Percentiles rank a stretch among this genome's conserved stretches.
These are phyloP conservation scores for Cynopterus sphinx DNA, from an alignment of 2,797 vertebrate species.

Conservation along the genomic window DNA sequence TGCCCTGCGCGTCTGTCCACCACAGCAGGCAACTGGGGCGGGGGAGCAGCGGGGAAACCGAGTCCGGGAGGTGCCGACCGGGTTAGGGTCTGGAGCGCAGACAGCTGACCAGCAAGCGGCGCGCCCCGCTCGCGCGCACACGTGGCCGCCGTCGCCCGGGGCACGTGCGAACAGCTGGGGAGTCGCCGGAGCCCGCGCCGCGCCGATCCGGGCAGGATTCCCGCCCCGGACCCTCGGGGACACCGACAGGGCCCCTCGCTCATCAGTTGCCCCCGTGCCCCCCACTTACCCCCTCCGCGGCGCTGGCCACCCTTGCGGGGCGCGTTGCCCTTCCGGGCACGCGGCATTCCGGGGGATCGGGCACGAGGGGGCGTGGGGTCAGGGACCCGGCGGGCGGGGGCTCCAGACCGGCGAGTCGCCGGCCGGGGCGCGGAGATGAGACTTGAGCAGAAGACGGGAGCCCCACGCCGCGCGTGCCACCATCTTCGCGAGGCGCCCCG, in stretches of 20 bases:
- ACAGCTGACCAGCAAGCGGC: not conserved
- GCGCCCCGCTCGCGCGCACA: slow-evolving; percentile 34
- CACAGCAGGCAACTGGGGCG: not conserved
- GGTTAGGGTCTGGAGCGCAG: not conserved
- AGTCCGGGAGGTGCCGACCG: not conserved
- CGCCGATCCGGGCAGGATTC: too few relatives aligned
- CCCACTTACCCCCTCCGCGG: slow-evolving; percentile 60
- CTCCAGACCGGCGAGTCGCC: slow-evolving; percentile 57
- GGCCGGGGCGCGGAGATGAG: not conserved
- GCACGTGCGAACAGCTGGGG: slow-evolving; percentile 16
- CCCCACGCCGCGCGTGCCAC: slow-evolving; percentile 71
- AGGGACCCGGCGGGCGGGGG: slow-evolving; percentile 65
- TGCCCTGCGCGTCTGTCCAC: not conserved
- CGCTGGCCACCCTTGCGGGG: slow-evolving; percentile 67
- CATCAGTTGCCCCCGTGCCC: not conserved
- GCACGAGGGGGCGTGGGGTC: slow-evolving; percentile 59
- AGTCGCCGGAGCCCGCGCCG: not conserved
- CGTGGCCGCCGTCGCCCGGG: slow-evolving; percentile 44
- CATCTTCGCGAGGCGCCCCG: slow-evolving; percentile 75
- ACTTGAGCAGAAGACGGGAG: slow-evolving; percentile 29
- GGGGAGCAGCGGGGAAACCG: not conserved
- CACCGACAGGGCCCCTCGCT: not conserved
- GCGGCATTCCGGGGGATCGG: slow-evolving; percentile 70
- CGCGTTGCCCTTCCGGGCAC: slow-evolving; percentile 68
- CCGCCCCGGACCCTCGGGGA: not conserved